Conservation (phyloP, 1,140 invertebrate species). For the Lepidostoma basale region DNA sequence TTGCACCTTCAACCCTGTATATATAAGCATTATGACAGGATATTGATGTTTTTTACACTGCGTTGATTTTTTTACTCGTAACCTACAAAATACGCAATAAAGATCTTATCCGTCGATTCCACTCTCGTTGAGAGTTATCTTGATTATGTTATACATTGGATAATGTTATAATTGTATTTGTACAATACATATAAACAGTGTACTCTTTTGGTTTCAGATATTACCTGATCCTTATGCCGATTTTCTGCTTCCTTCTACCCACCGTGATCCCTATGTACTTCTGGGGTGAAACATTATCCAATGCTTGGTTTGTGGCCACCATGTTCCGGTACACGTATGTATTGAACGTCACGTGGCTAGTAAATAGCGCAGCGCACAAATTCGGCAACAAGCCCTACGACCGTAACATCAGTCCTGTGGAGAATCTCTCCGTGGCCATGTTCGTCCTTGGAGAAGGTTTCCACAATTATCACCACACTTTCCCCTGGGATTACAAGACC, state of each 20-base stretch:
- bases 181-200: not conserved
- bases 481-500: conserved; percentile 94
- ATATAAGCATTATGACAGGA: too few species aligned
- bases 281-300: conserved; percentile 82
- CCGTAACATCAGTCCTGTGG: conserved; percentile 71
- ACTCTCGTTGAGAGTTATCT: too few species aligned
- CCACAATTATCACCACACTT: conserved; percentile 96
- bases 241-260: conserved; percentile 86
- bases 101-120: too few species aligned
- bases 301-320: conserved; percentile 82
- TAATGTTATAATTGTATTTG: too few species aligned
- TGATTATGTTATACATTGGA: too few species aligned
- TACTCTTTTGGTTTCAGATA: conserved; percentile 64
- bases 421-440: conserved; percentile 74
- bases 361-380: conserved; percentile 75
- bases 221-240: conserved; percentile 80
- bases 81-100: too few species aligned
- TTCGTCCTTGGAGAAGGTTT: conserved; percentile 85
- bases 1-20: too few species aligned
- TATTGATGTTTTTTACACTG: too few species aligned
- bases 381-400: conserved; percentile 72
- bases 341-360: conserved; percentile 73
- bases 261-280: conserved; percentile 80
- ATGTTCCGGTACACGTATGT: conserved; percentile 62
- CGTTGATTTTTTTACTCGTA: too few species aligned